Evolutionary conservation across 2,888 invertebrate genomes (phyloP).

Genomic region (Drosophila paramelanica): DNA sequence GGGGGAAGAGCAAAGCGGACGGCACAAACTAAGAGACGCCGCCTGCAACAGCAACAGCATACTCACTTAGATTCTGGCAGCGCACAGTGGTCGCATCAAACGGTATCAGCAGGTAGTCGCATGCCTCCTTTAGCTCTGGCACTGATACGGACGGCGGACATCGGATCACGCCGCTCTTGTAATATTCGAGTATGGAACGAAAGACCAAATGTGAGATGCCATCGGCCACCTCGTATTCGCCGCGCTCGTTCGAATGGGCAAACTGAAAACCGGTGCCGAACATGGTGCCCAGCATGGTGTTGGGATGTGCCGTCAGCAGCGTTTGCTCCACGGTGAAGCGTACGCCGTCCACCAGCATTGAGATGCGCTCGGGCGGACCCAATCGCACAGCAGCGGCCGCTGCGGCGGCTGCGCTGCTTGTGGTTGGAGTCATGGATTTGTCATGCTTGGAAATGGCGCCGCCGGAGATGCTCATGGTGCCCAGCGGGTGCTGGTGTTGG

Average conservation of each 20-base stretch:
- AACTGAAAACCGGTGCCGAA: conserved; percentile 96
- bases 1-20: conserved; percentile 52
- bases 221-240: conserved; percentile 98
- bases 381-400: conserved; percentile 48
- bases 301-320: conserved; percentile 96
- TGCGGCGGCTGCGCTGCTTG: conserved; percentile 51
- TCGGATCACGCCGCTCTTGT: conserved; percentile 94
- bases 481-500: conserved; percentile 46
- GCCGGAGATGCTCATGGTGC: conserved; percentile 32
- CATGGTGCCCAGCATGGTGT: conserved; percentile 99
- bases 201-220: conserved; percentile 98
- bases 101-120: conserved; percentile 98
- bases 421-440: conserved; percentile 55
- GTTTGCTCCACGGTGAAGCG: conserved; percentile 97
- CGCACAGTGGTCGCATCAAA: conserved; percentile 98
- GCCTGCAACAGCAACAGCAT: conserved; percentile 37
- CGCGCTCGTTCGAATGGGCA: conserved; percentile 97
- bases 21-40: conserved; percentile 68
- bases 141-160: conserved; percentile 98
- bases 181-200: conserved; percentile 97
- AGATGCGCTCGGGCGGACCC: conserved; percentile 89
- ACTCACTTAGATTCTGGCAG: conserved; percentile 97
- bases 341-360: conserved; percentile 98
- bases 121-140: conserved; percentile 98
- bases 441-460: conserved; percentile 79